Base-by-base conservation (phyloP, 2,113 vertebrate species). In the Geococcyx californianus region DNA sequence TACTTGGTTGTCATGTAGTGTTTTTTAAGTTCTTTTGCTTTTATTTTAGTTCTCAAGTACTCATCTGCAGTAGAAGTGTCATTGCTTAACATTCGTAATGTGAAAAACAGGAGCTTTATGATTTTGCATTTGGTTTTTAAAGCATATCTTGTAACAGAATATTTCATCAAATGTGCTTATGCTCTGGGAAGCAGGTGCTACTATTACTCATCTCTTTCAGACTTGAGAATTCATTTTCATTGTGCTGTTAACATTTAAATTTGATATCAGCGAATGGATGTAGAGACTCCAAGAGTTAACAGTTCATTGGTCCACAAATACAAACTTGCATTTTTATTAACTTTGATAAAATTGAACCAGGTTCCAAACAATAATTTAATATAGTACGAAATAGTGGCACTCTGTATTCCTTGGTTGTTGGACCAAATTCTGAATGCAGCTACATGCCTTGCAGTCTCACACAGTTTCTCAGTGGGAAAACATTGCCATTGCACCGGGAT, bases 401-500 rank as follows among this genome's bases (percentile, higher is more conserved):
- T 87, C 95, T 97, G 90, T 83, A 59, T 97, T 94, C 95, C 93
- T 66, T 4, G 12, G 13, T 33, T 90, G 79, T 72, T 19, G 72
- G 66, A 62, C 52, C 80, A 67, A n/a, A 62, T 42, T 88, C 64
- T 88, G 59, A n/a, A 42, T 17, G 21, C 75, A 40, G 51, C 91
- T 95, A 42, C 55, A 38, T 87, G 64, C 60, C 60, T 94, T 91
- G 89, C 80, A 72, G 69, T 74, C 68, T 94, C 80, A 58, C 84
- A 92, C 36, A 24, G 47, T 49, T 49, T 49, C 64, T 95, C 31
- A 7, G 45, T 91, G 90, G 84, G 87, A 81, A 94, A 93, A 60
- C 90, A 82, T 72, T 95, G 78, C 77, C 92, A 92, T 95, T 97
- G 95, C 95, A 95, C 10, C 5, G 91, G 93, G 92, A 94, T 97